A percentile compares a stretch with the other conserved stretches of the same genome.
Evolutionary conservation across 2,797 vertebrate species (phyloP).

Genomic region (Petrocephalus schoutedeni): DNA sequence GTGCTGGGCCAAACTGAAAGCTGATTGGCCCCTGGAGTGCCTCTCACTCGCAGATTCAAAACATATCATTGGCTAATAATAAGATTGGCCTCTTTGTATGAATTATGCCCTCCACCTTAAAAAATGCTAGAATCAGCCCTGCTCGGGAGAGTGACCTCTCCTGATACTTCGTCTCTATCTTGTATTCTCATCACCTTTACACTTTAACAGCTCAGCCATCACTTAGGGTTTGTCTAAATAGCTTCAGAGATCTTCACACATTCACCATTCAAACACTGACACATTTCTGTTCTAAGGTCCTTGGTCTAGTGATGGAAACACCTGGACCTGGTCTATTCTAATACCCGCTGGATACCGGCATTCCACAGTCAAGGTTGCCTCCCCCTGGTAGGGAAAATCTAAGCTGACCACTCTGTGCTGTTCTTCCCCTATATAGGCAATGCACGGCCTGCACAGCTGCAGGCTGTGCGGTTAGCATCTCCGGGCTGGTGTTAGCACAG

Average conservation of each 20-base stretch:
- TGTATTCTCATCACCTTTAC: background rate
- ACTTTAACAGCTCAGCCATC: background rate
- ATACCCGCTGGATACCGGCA: background rate
- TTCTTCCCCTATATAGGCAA: background rate
- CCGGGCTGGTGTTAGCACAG: background rate
- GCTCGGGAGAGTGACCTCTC: background rate
- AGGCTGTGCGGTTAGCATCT: background rate
- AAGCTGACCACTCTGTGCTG: background rate
- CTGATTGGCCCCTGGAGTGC: background rate
- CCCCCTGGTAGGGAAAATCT: background rate
- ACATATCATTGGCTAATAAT: background rate
- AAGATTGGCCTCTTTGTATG: background rate
- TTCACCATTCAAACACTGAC: background rate
- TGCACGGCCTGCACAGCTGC: background rate
- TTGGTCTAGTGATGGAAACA: background rate
- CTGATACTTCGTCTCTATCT: background rate
- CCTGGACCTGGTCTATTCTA: background rate
- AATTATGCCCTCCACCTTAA: background rate
- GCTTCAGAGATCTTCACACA: background rate
- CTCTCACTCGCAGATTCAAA: background rate
- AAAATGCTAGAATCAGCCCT: background rate
- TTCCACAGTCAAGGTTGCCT: background rate
- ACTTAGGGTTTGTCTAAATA: background rate
- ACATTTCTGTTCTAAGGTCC: background rate
- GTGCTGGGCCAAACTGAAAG: background rate